These are phyloP conservation scores for Bufotes viridis DNA, from an alignment of 2,797 vertebrate species.

Conservation along the genomic window DNA sequence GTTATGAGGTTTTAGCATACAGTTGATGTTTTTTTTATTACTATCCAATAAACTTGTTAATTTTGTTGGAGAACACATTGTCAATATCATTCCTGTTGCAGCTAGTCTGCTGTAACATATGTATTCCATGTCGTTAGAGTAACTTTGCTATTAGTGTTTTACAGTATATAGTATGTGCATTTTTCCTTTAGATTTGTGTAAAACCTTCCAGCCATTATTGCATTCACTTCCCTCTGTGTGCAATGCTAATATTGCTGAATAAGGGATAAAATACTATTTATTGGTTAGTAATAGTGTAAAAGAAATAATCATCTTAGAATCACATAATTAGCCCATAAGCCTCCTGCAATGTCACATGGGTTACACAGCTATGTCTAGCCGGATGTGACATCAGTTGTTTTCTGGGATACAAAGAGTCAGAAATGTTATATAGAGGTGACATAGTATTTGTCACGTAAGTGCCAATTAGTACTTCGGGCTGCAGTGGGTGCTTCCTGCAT, in stretches of 20 bases:
- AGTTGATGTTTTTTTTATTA: not conserved
- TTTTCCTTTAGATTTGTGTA: not conserved
- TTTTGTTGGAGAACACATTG: not conserved
- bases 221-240: not conserved
- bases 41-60: not conserved
- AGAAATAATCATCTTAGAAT: constrained; percentile 11
- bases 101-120: not conserved
- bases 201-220: not conserved
- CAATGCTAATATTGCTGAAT: not conserved
- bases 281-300: constrained; percentile 4
- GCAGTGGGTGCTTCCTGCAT: not conserved
- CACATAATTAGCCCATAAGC: constrained; percentile 26
- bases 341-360: not conserved
- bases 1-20: not conserved
- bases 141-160: not conserved
- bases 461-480: constrained; percentile 19
- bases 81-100: not conserved
- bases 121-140: not conserved
- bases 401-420: constrained; percentile 26
- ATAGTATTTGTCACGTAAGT: constrained; percentile 24
- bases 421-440: constrained; percentile 41
- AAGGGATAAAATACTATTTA: not conserved
- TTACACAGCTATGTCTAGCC: not conserved
- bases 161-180: not conserved
- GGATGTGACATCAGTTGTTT: not conserved